Percentiles rank a stretch among this genome's conserved stretches.
Conservation (phyloP, 1,140 invertebrate species). For the Achroia grisella region DNA sequence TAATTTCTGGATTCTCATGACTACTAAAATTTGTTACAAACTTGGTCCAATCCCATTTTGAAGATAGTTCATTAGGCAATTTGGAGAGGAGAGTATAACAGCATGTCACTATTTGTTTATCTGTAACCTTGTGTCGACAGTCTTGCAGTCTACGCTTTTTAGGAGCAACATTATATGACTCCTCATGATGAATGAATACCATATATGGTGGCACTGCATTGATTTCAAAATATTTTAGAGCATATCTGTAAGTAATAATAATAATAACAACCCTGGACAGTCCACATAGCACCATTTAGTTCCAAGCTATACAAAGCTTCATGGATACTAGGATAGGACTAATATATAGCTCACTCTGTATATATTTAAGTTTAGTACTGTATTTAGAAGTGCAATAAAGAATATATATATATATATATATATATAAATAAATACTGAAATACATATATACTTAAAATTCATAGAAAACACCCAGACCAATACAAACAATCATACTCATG, state of each 20-base stretch:
- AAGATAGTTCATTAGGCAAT: constrained; percentile 53
- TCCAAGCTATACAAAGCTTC: too few species aligned
- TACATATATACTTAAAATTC: too few species aligned
- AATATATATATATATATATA: too few species aligned
- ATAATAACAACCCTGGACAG: too few species aligned
- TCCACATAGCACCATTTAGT: constrained; percentile 8
- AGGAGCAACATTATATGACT: constrained; percentile 58
- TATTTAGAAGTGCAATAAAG: too few species aligned
- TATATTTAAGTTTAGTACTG: too few species aligned
- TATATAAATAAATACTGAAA: too few species aligned
- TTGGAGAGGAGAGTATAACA: constrained; percentile 46
- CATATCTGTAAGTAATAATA: constrained; percentile 44
- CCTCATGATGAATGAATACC: constrained; percentile 51
- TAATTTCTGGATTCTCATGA: constrained; percentile 44
- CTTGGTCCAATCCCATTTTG: constrained; percentile 64
- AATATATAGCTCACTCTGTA: too few species aligned
- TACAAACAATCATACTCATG: too few species aligned
- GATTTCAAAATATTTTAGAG: constrained; percentile 62
- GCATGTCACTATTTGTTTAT: constrained; percentile 48
- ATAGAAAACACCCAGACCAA: too few species aligned
- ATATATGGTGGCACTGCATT: constrained; percentile 56
- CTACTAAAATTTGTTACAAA: constrained; percentile 49
- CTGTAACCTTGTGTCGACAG: constrained; percentile 46
- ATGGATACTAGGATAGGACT: too few species aligned
- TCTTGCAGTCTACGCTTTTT: constrained; percentile 54